These are phyloP conservation scores for Drosophila virilis DNA, from an alignment of 1,140 invertebrate genomes.

Conservation along the genomic window DNA sequence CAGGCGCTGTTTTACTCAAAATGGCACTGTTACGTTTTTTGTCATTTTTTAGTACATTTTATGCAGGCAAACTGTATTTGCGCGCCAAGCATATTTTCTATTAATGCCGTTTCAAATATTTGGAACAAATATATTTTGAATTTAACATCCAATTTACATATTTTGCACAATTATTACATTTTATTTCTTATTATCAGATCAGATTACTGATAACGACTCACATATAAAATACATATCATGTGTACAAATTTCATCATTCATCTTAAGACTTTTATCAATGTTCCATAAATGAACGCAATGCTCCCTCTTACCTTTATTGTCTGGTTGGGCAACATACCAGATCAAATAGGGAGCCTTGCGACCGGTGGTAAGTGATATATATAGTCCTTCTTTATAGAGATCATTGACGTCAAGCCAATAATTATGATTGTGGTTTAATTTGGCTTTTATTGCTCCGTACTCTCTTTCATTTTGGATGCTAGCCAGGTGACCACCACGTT, in stretches of 20 bases:
- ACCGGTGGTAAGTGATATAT: neutral
- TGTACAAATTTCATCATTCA: slow-evolving; percentile 3
- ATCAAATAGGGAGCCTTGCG: neutral
- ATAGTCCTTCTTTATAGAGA: slow-evolving; percentile 2
- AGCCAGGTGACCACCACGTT: slow-evolving; percentile 1
- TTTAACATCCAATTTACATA: too few species aligned
- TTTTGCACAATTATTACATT: too few species aligned
- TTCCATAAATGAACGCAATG: slow-evolving; percentile 3
- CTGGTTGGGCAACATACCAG: neutral
- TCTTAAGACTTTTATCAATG: neutral
- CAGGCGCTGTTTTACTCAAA: slow-evolving; percentile 27
- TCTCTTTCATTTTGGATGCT: slow-evolving; percentile 10
- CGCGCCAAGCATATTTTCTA: too few species aligned
- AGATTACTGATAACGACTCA: neutral
- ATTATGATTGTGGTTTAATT: neutral
- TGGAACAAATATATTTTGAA: too few species aligned
- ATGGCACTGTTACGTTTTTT: slow-evolving; percentile 15
- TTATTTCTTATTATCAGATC: too few species aligned
- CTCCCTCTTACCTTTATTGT: neutral
- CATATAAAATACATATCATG: neutral
- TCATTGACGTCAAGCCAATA: slow-evolving; percentile 23
- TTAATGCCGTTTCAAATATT: too few species aligned
- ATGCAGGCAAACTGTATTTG: neutral
- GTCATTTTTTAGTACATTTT: slow-evolving; percentile 4
- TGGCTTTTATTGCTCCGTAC: neutral